Base-by-base conservation (phyloP, 2,113 vertebrate species). In the Orycteropus afer region DNA sequence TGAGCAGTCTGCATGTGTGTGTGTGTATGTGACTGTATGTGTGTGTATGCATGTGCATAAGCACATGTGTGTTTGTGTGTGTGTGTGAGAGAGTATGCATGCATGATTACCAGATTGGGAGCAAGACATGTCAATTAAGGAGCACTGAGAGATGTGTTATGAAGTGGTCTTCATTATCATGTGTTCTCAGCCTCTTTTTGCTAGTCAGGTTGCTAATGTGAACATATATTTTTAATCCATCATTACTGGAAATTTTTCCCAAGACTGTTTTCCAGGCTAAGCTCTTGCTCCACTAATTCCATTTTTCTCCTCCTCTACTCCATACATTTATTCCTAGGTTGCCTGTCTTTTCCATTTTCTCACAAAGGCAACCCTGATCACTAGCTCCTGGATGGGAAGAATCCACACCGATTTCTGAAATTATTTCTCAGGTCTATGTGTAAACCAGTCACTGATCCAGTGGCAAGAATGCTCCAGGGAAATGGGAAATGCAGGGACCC, bases 391-490 rank as follows among this genome's bases (percentile, higher is more conserved):
- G 12, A 2, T 8, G 13, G 49, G 17, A 42, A 37, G 34, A 10
- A 45, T 32, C 20, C 42, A 1, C 0, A 1, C 18, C 47, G 34
- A 27, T 40, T 23, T 15, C 20, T 22, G 27, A 37, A 40, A n/a
- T 12, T 32, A 6, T 8, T 13, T 59, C 23, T 18, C 5, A 61
- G 77, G 57, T 27, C 2, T 20, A 63, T 10, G 4, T 12, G 34
- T 42, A 51, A 29, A 3, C 32, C 47, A 13, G 5, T 3, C 14
- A 0, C 37, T 20, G 23, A 17, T 40, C 22, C 32, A 15, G 14
- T 13, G 0, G 0, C 61, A 77, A 51, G 74, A 29, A n/a, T 34
- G 7, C 12, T 25, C 34, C n/a, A 0, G 13, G n/a, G 10, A 4
- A n/a, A 11, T 1, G 32, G 6, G 9, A 23, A 18, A 27, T n/a